These are phyloP conservation scores for Podargus strigoides DNA, from an alignment of 2,797 vertebrate species.

Conservation along the genomic window DNA sequence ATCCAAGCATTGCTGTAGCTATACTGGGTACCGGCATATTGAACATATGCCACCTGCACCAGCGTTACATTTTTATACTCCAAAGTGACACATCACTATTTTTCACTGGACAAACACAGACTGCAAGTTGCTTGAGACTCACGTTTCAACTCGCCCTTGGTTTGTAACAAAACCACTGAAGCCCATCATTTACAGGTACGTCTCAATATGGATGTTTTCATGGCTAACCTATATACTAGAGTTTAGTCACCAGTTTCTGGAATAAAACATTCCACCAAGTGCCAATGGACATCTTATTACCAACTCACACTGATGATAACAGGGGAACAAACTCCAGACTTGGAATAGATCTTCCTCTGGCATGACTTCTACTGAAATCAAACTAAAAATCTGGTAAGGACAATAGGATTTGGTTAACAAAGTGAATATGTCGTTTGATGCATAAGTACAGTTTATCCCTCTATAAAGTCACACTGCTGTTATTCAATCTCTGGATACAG, in stretches of 20 bases:
- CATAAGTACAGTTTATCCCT: not conserved
- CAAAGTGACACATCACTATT: not conserved
- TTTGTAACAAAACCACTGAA: not conserved
- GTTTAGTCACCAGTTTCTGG: not conserved
- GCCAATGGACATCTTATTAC: not conserved
- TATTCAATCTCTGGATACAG: not conserved
- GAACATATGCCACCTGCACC: not conserved
- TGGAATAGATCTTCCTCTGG: not conserved
- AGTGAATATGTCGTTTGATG: not conserved
- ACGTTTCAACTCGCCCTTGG: not conserved
- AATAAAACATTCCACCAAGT: not conserved
- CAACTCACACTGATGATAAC: not conserved
- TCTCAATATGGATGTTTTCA: not conserved
- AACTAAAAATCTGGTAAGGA: not conserved
- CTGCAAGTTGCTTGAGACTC: not conserved
- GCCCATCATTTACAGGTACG: not conserved
- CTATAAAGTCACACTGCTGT: not conserved
- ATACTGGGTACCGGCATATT: not conserved
- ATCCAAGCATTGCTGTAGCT: not conserved
- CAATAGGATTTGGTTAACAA: not conserved
- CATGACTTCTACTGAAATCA: not conserved
- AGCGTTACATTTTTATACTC: not conserved
- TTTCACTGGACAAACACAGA: not conserved
- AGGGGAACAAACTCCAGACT: not conserved
- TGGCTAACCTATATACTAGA: not conserved